Conservation (phyloP, 2,888 invertebrate species). For the Lacanobia oleracea region DNA sequence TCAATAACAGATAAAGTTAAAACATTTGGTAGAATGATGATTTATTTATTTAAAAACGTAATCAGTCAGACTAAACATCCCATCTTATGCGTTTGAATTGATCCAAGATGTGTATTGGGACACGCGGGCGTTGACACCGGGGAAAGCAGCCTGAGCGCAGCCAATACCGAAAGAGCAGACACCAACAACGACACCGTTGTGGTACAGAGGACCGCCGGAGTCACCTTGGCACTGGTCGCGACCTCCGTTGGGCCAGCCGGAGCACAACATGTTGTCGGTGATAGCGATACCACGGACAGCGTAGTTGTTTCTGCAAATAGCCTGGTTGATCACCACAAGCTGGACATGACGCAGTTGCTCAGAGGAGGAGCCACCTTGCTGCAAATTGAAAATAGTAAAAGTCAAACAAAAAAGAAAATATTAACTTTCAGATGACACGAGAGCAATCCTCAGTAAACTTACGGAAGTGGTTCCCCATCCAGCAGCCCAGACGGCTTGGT, state of each 20-base stretch:
- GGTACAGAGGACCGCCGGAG: conserved; percentile 80
- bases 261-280: conserved; percentile 70
- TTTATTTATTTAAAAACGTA: no score
- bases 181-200: conserved; percentile 75
- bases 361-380: conserved; percentile 62
- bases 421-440: no score
- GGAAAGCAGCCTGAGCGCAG: conserved; percentile 70
- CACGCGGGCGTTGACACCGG: conserved; percentile 75
- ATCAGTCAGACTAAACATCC: no score
- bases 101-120: conserved; percentile 76
- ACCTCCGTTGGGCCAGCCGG: conserved; percentile 75
- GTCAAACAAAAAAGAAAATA: background rate
- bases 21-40: no score
- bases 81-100: conserved; percentile 68
- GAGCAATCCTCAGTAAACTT: conserved; percentile 50
- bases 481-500: conserved; percentile 71
- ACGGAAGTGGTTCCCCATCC: conserved; percentile 76
- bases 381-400: conserved; percentile 4
- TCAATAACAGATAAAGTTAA: no score
- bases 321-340: conserved; percentile 70
- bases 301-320: conserved; percentile 68
- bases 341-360: conserved; percentile 74
- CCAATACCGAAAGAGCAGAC: conserved; percentile 72
- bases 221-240: conserved; percentile 82
- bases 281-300: conserved; percentile 33